Percentiles rank a stretch among this genome's conserved stretches.
Conservation (phyloP, 2,113 vertebrate species). For the mouse (Mus musculus) region DNA sequence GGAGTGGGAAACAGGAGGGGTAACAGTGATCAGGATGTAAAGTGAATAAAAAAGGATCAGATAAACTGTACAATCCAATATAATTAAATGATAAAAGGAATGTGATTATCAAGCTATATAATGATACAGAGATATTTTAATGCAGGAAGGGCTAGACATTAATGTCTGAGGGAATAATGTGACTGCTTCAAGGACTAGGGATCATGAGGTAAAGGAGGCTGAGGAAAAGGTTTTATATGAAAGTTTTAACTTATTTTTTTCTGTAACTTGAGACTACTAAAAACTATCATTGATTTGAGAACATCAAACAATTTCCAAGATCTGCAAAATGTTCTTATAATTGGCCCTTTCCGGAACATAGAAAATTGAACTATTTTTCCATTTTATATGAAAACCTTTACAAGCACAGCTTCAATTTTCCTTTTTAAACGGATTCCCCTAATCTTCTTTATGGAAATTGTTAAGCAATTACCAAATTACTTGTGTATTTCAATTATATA, state of each 20-base stretch:
- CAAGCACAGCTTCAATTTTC: not conserved
- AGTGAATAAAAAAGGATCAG: not conserved
- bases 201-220: not conserved
- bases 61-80: not conserved
- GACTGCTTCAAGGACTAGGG: not conserved
- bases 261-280: not conserved
- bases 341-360: not conserved
- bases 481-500: not conserved
- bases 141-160: not conserved
- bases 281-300: not conserved
- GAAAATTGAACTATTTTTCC: conserved; percentile 1
- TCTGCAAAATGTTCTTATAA: conserved; percentile 11
- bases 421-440: not conserved
- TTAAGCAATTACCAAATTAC: not conserved
- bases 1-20: too few species aligned
- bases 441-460: conserved; percentile 16
- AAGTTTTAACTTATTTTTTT: not conserved
- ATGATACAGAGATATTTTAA: not conserved
- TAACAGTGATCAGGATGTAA: too few species aligned
- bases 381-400: not conserved
- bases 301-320: not conserved
- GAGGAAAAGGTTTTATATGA: not conserved
- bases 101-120: not conserved
- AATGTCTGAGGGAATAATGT: not conserved
- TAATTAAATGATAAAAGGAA: not conserved